Base-by-base conservation (phyloP, 2,113 vertebrate genomes). In the Zootoca vivipara region DNA sequence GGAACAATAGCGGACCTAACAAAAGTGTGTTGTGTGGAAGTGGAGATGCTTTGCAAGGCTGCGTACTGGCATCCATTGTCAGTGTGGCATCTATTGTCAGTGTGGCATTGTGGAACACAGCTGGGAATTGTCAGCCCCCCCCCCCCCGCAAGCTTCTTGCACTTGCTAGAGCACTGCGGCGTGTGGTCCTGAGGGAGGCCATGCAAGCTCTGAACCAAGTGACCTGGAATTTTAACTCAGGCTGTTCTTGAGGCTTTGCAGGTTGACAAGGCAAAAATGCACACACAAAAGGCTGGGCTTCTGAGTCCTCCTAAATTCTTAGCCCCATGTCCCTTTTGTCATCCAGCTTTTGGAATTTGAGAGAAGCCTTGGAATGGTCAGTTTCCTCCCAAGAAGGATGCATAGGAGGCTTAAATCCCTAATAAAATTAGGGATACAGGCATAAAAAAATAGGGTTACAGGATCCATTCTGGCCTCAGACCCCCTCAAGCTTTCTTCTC, bases 21-120 rank as follows among this genome's bases (percentile, higher is more conserved):
- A 87, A 87, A 73, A 81, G 86, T 78, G 15, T 40, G 15, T 87
- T 81, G 86, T 87, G 78, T 24, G 72, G 26, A 75, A 35, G 56
- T 28, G 56, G 72, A 20, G 72, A 64, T 40, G 78, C 65, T 62
- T 62, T 40, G 78, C 26, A 13, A 72, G 62, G 78, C 67, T 35
- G 12, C 42, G 58, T 5, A 87, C 85, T 81, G 78, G 33, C 9
- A 7, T 40, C 86, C 52, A 81, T 81, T 73, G 78, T 87, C 86
- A 40, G 67, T 5, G 1, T 2, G 26, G 46, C n/a, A 0, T 62
- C n/a, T n/a, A 81, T 81, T 73, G 78, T 87, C 86, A 40, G 67
- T 5, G 1, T 2, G 26, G 46, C n/a, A 0, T 62, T 26, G 46
- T n/a, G 52, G n/a, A 56, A 18, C 22, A 28, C 86, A 87, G 86